A percentile compares a stretch with the other conserved stretches of the same genome.
Evolutionary conservation across 1,140 invertebrate species (phyloP).

Genomic region (Drosophila nannoptera): DNA sequence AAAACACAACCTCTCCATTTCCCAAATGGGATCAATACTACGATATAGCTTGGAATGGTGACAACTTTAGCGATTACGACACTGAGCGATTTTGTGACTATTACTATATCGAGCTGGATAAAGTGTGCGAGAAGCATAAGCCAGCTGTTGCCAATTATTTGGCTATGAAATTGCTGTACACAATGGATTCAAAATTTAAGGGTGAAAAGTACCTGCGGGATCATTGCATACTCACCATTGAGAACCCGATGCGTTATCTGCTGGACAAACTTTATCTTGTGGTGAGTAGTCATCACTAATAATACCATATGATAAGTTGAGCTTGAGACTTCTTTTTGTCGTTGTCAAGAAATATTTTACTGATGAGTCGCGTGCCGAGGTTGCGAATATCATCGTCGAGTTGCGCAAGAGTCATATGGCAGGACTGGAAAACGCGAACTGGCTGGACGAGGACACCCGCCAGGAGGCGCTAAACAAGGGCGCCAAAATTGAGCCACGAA

Average conservation of each 20-base stretch:
- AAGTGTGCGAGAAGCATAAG: constrained; percentile 52
- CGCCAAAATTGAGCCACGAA: constrained; percentile 80
- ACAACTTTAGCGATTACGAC: constrained; percentile 14
- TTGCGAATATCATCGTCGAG: constrained; percentile 51
- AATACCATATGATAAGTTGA: not conserved
- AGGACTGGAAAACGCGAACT: constrained; percentile 83
- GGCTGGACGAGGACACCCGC: constrained; percentile 86
- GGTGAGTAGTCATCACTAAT: constrained; percentile 18
- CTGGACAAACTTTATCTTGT: constrained; percentile 53
- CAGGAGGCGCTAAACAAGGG: constrained; percentile 82
- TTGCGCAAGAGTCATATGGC: constrained; percentile 82
- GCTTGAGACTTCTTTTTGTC: constrained; percentile 81
- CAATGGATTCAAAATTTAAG: constrained; percentile 59
- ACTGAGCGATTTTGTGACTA: constrained; percentile 36
- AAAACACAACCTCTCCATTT: not conserved
- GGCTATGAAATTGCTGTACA: constrained; percentile 60
- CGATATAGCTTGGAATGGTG: constrained; percentile 64
- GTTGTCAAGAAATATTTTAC: constrained; percentile 73
- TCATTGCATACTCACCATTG: constrained; percentile 44
- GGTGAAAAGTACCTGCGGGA: constrained; percentile 72
- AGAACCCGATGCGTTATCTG: constrained; percentile 36
- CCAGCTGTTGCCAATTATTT: constrained; percentile 67
- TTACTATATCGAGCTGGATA: constrained; percentile 57
- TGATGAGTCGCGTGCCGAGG: constrained; percentile 43
- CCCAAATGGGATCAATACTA: constrained; percentile 51